A percentile compares a stretch with the other conserved stretches of the same genome.
These are phyloP conservation scores for Ardeotis arabs DNA, from an alignment of 2,113 vertebrate genomes.

Conservation along the genomic window DNA sequence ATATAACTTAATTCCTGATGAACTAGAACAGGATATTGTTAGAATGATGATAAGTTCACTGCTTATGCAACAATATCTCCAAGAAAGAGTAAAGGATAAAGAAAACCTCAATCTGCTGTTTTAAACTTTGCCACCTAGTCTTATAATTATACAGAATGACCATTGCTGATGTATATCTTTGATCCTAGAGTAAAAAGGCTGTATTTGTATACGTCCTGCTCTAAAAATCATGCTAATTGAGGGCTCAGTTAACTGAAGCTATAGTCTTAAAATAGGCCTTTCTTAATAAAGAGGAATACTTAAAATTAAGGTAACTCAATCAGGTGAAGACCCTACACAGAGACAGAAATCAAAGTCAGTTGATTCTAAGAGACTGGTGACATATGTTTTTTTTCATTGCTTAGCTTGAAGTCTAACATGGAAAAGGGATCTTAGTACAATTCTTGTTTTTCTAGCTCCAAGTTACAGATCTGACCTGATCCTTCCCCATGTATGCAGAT, in stretches of 20 bases:
- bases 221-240: background rate
- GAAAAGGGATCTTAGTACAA: background rate
- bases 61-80: background rate
- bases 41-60: background rate
- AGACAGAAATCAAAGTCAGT: background rate
- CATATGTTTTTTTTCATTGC: background rate
- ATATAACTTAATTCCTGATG: background rate
- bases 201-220: background rate
- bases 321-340: background rate
- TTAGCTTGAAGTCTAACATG: background rate
- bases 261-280: background rate
- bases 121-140: background rate
- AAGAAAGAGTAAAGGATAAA: background rate
- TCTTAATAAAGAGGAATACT: background rate
- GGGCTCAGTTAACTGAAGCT: background rate
- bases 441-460: background rate
- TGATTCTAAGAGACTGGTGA: background rate
- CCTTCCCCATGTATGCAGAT: background rate
- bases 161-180: background rate
- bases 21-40: background rate
- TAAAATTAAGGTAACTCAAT: background rate
- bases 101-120: background rate
- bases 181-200: background rate
- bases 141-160: background rate
- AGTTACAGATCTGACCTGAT: background rate